Base-by-base conservation (phyloP, 2,113 vertebrate species). In the Ahaetulla prasina region DNA sequence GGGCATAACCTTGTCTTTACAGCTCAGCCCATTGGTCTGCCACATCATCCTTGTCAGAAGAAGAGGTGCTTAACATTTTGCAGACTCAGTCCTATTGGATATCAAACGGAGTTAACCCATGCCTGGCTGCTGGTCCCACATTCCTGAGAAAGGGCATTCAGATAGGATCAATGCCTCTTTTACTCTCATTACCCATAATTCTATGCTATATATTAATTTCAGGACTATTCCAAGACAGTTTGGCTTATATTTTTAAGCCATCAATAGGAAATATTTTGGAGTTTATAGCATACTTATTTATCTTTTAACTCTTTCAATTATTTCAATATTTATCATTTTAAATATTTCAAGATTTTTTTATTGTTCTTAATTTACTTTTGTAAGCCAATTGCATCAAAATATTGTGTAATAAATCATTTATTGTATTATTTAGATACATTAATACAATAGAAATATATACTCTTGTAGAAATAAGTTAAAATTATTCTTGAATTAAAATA, bases 141-240 rank as follows among this genome's bases (percentile, higher is more conserved):
- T n/a, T n/a, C n/a, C n/a, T n/a, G n/a, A n/a, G n/a, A n/a, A n/a
- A n/a, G n/a, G n/a, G n/a, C n/a, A n/a, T n/a, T n/a, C n/a, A n/a
- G n/a, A n/a, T n/a, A n/a, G n/a, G n/a, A n/a, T n/a, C n/a, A n/a
- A n/a, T n/a, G n/a, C n/a, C n/a, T n/a, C n/a, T n/a, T 97, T 97
- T 94, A 96, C 96, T 97, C 97, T 96, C 95, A 95, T 97, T 92
- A 89, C 94, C 90, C 89, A 1, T 97, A 98, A 98, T 97, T 96
- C 97, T n/a, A 3, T 85, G 84, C 45, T 85, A 49, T 25, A 74
- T 39, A 74, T 39, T 35, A 74, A 3, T 35, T 74, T 39, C n/a
- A 39, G 68, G n/a, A 74, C 6, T 39, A 74, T 74, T 74, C n/a
- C n/a, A 35, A 39, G n/a, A 0, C n/a, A 74, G n/a, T 74, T 39